Percentiles rank a stretch among this genome's conserved stretches.
Conservation (phyloP, 1,140 invertebrate species). For the Leptestheria dahalacensis region DNA sequence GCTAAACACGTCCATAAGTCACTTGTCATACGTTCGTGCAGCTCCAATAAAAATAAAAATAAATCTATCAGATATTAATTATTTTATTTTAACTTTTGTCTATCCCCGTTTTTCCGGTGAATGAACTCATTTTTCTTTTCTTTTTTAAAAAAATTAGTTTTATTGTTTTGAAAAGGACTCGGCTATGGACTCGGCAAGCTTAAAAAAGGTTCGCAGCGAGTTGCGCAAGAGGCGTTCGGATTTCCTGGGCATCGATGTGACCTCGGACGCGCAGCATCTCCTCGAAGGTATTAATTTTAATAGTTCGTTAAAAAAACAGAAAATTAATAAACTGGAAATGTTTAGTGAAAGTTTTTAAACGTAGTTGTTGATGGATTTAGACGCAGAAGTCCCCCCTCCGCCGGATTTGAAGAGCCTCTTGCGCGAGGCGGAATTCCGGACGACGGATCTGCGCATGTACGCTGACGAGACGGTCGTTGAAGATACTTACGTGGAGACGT, state of each 20-base stretch:
- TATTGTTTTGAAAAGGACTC: not conserved
- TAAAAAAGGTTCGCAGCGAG: constrained; percentile 50
- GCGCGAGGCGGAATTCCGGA: not conserved
- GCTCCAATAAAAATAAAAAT: too few relatives aligned
- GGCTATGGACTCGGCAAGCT: not conserved
- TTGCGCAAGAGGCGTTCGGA: constrained; percentile 64
- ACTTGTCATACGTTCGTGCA: too few relatives aligned
- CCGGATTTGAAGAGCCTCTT: constrained; percentile 8
- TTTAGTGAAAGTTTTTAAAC: too few relatives aligned
- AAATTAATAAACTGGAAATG: too few relatives aligned
- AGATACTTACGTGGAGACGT: not conserved
- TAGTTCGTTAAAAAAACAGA: constrained; percentile 30
- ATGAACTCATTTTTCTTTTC: not conserved
- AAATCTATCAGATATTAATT: too few relatives aligned
- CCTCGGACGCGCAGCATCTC: not conserved
- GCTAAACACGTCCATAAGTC: too few relatives aligned
- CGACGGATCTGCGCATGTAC: not conserved
- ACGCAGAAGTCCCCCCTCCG: not conserved
- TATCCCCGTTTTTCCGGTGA: too few relatives aligned
- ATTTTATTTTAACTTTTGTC: too few relatives aligned
- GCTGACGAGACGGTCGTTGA: not conserved
- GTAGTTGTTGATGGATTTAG: not conserved
- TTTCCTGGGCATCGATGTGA: constrained; percentile 63
- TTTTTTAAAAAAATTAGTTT: not conserved
- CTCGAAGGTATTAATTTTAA: not conserved